These are phyloP conservation scores for Poeciliopsis prolifica DNA, from an alignment of 2,113 vertebrate species.

Conservation along the genomic window DNA sequence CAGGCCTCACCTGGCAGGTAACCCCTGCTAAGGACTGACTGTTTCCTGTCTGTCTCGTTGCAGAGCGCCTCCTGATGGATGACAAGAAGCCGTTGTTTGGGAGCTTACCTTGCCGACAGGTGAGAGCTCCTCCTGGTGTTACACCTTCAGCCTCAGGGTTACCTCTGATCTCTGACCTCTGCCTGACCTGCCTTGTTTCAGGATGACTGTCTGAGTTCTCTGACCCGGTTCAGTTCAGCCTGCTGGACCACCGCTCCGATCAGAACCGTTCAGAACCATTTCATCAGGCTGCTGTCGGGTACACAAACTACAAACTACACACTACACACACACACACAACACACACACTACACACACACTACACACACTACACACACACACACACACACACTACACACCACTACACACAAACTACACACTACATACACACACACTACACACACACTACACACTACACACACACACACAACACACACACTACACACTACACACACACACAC, in stretches of 20 bases:
- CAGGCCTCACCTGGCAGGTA: conserved; percentile 47
- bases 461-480: too few relatives aligned
- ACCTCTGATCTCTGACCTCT: neutral
- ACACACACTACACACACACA: too few relatives aligned
- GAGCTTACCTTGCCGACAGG: conserved; percentile 96
- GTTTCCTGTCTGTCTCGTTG: conserved; percentile 8
- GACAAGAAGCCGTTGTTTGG: conserved; percentile 96
- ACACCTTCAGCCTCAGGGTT: neutral
- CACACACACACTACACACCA: too few relatives aligned
- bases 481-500: too few relatives aligned
- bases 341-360: neutral
- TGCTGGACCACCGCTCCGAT: conserved; percentile 90
- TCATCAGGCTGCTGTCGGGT: conserved; percentile 88
- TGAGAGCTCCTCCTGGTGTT: conserved; percentile 53
- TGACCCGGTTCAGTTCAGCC: conserved; percentile 91
- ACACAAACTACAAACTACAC: neutral
- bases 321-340: too few relatives aligned
- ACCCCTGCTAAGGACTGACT: too few relatives aligned
- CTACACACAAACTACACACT: too few relatives aligned
- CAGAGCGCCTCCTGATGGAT: conserved; percentile 90
- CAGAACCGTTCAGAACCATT: conserved; percentile 86
- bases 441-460: too few relatives aligned
- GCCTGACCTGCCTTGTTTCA: conserved; percentile 56
- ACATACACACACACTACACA: too few relatives aligned
- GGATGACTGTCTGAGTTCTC: conserved; percentile 93